Evolutionary conservation across 2,797 vertebrate species (phyloP), one percentile per base, ranked within the genome.

Genomic region (Hydrolagus colliei): DNA sequence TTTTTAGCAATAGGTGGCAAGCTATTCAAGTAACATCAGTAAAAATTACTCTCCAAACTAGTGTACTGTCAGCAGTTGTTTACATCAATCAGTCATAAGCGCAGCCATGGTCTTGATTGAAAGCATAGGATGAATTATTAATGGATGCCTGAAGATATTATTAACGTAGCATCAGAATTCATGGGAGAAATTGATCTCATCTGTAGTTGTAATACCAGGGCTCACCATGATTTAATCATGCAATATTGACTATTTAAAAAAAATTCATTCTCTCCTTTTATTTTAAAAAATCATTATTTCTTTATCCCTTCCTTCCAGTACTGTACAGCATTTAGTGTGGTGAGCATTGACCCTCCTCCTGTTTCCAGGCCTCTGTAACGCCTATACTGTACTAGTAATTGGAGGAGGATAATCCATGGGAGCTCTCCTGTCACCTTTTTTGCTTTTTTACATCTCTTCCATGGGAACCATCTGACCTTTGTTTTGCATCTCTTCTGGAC

Each of bases 1-100:
- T 68, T 82, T 67, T 82, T 35, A 67, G 63, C 78, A 82, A 67
- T 68, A 67, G 18, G 35, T 35, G 78, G 78, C 35, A 35, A 62
- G 63, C 22, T 35, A 82, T 62, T 82, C 63, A 82, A 82, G 65
- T 67, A 67, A 82, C 18, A 9, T 68, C 78, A 68, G 78, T 82
- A 67, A 82, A 35, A 8, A 67, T 68, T 82, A 82, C 32, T 67
- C 62, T 68, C 18, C 35, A 16, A 14, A 67, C 63, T 65, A 32
- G 16, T 79, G 61, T 65, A 65, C 32, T 65, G 61, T 79, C 62
- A 68, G 63, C 63, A 82, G 78, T 82, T 82, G 14, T 68, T 78
- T 82, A 35, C 27, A 3, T 35, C 27, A 82, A 32, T 67, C 62
- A 20, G 27, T 32, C 63, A 35, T 80, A 63, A 82, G 78, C 14